Evolutionary conservation across 2,888 invertebrate species (phyloP), one percentile per base, ranked within the genome.

Genomic region (Drosophila meridiana): DNA sequence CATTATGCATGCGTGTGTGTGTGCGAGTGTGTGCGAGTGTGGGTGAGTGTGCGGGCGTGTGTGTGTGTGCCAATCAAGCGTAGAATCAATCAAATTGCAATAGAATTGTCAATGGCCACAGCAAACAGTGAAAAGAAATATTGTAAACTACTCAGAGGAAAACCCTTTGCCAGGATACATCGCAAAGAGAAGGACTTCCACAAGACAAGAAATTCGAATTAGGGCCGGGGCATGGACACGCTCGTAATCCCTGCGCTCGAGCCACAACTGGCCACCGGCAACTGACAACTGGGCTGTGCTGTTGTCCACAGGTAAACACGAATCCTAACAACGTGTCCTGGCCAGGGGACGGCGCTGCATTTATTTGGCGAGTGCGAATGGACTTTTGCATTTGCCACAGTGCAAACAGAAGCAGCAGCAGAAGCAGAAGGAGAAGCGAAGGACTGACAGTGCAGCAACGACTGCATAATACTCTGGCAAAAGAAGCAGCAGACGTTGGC

Each of bases 71-170:
- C 82, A 81, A 81, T 81, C 87, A 83, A 81, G 65, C 79, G 59
- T 52, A 68, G 80, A 85, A 72, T 80, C 82, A 85, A 85, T 85
- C 89, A 87, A 85, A 84, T 82, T 70, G 80, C 82, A 87, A 87
- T 82, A 70, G 70, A 58, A 82, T 72, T 89, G 68, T 60, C 76
- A 80, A 60, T 48, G 60, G 62, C 26, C 58, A 67, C 42, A 42
- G 57, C 69, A 72, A 72, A 72, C 43, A 72, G 20, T 4, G 1
- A 34, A 66, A 67, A 30, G 42, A 67, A 47, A 47, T 50, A 20
- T 60, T 48, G 9, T 28, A 38, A 60, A 40, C 47, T 38, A 48
- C 28, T 48, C 47, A 48, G 59, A 57, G n/a, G 6, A 14, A 26
- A 52, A n/a, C 13, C 30, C 30, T 50, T 30, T 4, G 28, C 28